phyloP scores from a whole-genome alignment of 1,140 invertebrate species.

The Dermatophagoides farinae region DNA sequence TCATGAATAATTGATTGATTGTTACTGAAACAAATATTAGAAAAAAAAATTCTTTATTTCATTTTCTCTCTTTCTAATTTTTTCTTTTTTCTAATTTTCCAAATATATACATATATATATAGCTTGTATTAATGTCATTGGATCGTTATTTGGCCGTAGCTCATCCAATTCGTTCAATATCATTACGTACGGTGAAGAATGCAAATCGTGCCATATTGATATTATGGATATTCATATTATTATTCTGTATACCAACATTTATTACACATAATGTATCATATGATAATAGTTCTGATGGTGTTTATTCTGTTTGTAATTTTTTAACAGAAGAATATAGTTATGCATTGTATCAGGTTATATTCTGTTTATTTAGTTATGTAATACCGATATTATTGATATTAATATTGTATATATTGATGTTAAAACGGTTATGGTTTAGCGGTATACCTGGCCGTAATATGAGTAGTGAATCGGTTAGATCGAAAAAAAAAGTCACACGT shows the following conservation, averaged over 20 bases:
- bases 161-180: conserved; percentile 74
- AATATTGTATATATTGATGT: conserved; percentile 71
- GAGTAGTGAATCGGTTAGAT: conserved; percentile 46
- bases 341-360: conserved; percentile 30
- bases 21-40: too few relatives aligned
- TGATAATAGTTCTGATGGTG: neutral
- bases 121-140: conserved; percentile 85
- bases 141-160: conserved; percentile 87
- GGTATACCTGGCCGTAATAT: conserved; percentile 43
- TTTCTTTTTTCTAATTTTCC: conserved; percentile 16
- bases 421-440: conserved; percentile 64
- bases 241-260: conserved; percentile 20
- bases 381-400: conserved; percentile 65
- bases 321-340: conserved; percentile 17
- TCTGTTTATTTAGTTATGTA: conserved; percentile 64
- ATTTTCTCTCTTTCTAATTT: neutral
- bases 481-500: conserved; percentile 70
- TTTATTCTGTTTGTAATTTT: conserved; percentile 10
- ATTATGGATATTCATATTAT: conserved; percentile 58
- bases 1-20: too few relatives aligned
- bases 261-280: conserved; percentile 13
- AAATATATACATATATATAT: too few relatives aligned
- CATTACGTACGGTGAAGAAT: conserved; percentile 61
- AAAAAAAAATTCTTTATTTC: neutral
- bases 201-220: conserved; percentile 52